A percentile compares a stretch with the other conserved stretches of the same genome.
phyloP scores from a whole-genome alignment of 2,797 vertebrate genomes.

The Alosa sapidissima region DNA sequence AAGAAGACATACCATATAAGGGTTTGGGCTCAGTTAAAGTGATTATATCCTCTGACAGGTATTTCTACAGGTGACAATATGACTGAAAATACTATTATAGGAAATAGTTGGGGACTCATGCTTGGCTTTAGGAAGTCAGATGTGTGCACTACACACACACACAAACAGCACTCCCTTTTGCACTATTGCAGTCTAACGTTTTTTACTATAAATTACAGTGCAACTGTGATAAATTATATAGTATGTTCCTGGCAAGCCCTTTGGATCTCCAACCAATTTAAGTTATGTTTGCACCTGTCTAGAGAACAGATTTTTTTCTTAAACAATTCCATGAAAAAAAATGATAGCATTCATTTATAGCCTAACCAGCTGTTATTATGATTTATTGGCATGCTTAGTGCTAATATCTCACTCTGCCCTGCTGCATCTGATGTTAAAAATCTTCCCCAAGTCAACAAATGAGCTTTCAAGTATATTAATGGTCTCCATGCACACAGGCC shows the following conservation, averaged over 20 bases:
- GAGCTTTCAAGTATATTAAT: conserved; percentile 30
- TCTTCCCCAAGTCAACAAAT: conserved; percentile 51
- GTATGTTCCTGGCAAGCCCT: conserved; percentile 48
- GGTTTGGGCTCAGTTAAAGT: too few relatives aligned
- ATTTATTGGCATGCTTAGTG: conserved; percentile 66
- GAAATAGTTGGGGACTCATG: not conserved
- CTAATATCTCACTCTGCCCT: conserved; percentile 57
- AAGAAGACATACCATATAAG: too few relatives aligned
- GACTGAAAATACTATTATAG: too few relatives aligned
- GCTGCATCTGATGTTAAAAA: conserved; percentile 48
- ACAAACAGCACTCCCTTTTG: conserved; percentile 40
- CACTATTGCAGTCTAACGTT: conserved; percentile 59
- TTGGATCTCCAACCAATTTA: conserved; percentile 65
- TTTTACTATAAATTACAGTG: conserved; percentile 61
- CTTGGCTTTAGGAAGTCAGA: not conserved
- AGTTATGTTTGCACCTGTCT: conserved; percentile 57
- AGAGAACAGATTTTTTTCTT: conserved; percentile 57
- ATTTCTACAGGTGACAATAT: too few relatives aligned
- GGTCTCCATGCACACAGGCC: not conserved
- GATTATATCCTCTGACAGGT: too few relatives aligned
- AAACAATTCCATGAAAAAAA: conserved; percentile 66
- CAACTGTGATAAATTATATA: conserved; percentile 66
- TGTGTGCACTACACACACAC: not conserved
- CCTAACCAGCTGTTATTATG: conserved; percentile 67
- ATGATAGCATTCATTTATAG: conserved; percentile 64